phyloP scores from a whole-genome alignment of 2,797 vertebrate species.

The Sebastes alutus region DNA sequence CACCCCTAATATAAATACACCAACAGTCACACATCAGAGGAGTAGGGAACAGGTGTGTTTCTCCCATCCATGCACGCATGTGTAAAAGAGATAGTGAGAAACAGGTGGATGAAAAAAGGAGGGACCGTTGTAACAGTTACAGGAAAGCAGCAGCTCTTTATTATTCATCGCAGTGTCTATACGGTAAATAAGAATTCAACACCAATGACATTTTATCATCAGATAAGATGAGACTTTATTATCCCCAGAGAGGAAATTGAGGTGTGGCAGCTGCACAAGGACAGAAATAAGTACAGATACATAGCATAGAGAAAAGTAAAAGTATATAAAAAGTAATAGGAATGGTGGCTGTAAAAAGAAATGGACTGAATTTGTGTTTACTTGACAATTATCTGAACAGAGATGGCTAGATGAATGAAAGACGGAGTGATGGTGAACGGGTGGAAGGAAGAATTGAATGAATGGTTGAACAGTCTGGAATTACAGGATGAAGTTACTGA shows the following conservation, averaged over 20 bases:
- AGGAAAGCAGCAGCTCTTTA: background rate
- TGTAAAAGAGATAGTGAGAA: background rate
- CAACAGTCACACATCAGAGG: background rate
- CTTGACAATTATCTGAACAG: background rate
- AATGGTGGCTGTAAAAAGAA: background rate
- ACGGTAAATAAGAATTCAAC: background rate
- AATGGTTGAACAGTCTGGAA: constrained; percentile 58
- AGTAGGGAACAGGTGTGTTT: background rate
- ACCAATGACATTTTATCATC: background rate
- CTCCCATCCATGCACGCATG: background rate
- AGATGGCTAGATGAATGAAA: background rate
- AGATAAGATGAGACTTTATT: background rate
- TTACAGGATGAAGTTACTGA: constrained; percentile 65
- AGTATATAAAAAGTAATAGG: background rate
- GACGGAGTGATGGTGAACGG: background rate
- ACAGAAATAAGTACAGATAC: background rate
- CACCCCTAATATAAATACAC: no score
- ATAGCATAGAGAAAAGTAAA: background rate
- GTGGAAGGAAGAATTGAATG: constrained; percentile 20
- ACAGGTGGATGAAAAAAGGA: background rate
- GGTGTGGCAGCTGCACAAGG: background rate
- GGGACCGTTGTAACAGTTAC: background rate
- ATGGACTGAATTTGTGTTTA: background rate
- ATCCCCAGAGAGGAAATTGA: background rate
- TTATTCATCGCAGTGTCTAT: background rate